Conservation (phyloP, 2,797 vertebrate genomes). For the Anabas testudineus region DNA sequence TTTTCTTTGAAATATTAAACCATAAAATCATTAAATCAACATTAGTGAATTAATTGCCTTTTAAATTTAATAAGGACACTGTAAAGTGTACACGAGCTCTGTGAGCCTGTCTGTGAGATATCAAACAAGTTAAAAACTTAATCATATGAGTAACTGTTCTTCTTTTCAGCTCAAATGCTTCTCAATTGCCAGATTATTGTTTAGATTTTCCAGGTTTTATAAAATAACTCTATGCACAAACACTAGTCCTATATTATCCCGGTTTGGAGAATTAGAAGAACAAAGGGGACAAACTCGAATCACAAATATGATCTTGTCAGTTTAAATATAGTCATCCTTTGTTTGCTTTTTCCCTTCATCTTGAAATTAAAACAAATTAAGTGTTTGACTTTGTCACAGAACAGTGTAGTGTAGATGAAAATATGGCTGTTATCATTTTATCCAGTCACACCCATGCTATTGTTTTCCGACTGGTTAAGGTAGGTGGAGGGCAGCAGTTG, state of each 20-base stretch:
- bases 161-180: too few species aligned
- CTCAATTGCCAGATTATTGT: background rate
- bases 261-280: background rate
- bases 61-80: background rate
- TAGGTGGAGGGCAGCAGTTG: conserved; percentile 51
- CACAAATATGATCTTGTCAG: conserved; percentile 2
- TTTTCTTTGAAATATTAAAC: background rate
- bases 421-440: conserved; percentile 65
- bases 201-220: background rate
- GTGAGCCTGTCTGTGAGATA: background rate
- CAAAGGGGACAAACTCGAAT: conserved; percentile 25
- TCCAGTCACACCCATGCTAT: conserved; percentile 72
- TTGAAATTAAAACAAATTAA: conserved; percentile 52
- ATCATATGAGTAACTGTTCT: background rate
- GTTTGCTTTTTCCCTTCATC: conserved; percentile 50
- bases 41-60: background rate
- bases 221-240: background rate
- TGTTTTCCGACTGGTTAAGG: conserved; percentile 60
- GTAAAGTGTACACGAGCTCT: background rate
- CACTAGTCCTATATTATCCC: background rate
- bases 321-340: conserved; percentile 48
- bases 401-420: conserved; percentile 37
- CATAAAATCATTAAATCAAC: too few species aligned
- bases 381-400: conserved; percentile 45
- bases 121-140: background rate